A percentile compares a stretch with the other conserved stretches of the same genome.
These are phyloP conservation scores for Ariopsis seemanni DNA, from an alignment of 2,113 vertebrate species.

Conservation along the genomic window DNA sequence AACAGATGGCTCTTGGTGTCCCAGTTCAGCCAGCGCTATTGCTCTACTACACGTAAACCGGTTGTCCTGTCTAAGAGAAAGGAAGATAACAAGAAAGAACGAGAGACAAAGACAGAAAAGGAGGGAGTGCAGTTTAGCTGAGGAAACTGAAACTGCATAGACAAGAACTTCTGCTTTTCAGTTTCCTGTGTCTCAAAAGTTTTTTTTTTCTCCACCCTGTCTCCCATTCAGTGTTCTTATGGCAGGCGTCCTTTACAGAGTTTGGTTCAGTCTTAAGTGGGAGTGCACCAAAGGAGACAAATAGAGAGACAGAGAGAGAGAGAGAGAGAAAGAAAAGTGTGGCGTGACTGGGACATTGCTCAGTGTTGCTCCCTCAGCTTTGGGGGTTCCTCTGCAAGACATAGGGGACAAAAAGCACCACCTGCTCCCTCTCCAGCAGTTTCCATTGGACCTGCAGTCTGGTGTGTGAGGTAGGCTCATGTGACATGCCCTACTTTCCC, in stretches of 20 bases:
- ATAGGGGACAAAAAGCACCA: conserved; percentile 44
- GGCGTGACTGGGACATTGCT: conserved; percentile 34
- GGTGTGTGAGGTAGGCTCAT: conserved; percentile 57
- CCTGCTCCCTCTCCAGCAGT: conserved; percentile 45
- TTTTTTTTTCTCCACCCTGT: conserved; percentile 44
- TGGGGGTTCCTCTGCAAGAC: conserved; percentile 42
- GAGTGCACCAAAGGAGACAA: conserved; percentile 7
- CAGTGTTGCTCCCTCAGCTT: conserved; percentile 18
- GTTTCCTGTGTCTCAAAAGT: conserved; percentile 47
- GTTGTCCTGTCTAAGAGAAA: conserved; percentile 34
- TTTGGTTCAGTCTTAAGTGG: neutral
- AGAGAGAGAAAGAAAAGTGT: neutral
- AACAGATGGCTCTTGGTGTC: conserved; percentile 73
- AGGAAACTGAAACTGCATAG: conserved; percentile 50
- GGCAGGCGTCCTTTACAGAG: conserved; percentile 37
- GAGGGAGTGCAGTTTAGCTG: conserved; percentile 43
- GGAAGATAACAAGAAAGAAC: conserved; percentile 35
- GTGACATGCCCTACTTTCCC: conserved; percentile 54
- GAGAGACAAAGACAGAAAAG: conserved; percentile 32
- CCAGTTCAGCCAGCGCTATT: conserved; percentile 59
- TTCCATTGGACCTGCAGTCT: conserved; percentile 41
- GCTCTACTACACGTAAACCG: conserved; percentile 44
- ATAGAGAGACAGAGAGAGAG: conserved; percentile 7
- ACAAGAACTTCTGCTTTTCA: conserved; percentile 42
- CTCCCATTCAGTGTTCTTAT: conserved; percentile 38